Conservation (phyloP, 2,888 invertebrate species). For the Zygogramma bicolorata region DNA sequence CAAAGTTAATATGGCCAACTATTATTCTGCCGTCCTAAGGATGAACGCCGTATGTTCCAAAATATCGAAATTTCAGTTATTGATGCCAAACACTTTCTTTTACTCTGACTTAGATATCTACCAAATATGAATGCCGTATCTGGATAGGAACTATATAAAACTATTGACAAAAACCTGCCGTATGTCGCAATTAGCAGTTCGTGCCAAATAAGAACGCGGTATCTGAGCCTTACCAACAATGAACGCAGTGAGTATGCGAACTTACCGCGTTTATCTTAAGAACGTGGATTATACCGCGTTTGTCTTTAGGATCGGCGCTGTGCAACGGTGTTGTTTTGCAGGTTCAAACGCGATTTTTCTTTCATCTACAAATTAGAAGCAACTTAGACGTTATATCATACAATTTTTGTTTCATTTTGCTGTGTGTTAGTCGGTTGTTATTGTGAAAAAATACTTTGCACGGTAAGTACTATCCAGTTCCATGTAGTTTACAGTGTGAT, state of each 20-base stretch:
- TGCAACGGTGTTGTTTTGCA: background rate
- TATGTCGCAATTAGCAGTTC: too few relatives aligned
- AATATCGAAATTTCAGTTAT: background rate
- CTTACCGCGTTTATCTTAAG: background rate
- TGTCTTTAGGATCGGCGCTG: background rate
- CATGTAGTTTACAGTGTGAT: background rate
- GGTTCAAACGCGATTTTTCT: background rate
- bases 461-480: background rate
- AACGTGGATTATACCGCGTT: background rate
- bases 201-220: too few relatives aligned
- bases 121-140: too few relatives aligned
- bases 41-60: slow-evolving; percentile 7
- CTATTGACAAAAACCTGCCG: background rate
- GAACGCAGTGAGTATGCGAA: background rate
- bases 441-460: background rate
- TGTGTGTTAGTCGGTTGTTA: background rate
- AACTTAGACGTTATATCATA: background rate
- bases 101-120: background rate
- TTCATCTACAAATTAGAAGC: background rate
- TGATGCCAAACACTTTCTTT: slow-evolving; percentile 1
- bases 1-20: too few relatives aligned
- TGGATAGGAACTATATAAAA: slow-evolving; percentile 11
- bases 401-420: background rate
- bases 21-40: background rate
- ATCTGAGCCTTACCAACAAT: background rate